These are phyloP conservation scores for Calameuta pallipes DNA, from an alignment of 2,888 invertebrate species.

Conservation along the genomic window DNA sequence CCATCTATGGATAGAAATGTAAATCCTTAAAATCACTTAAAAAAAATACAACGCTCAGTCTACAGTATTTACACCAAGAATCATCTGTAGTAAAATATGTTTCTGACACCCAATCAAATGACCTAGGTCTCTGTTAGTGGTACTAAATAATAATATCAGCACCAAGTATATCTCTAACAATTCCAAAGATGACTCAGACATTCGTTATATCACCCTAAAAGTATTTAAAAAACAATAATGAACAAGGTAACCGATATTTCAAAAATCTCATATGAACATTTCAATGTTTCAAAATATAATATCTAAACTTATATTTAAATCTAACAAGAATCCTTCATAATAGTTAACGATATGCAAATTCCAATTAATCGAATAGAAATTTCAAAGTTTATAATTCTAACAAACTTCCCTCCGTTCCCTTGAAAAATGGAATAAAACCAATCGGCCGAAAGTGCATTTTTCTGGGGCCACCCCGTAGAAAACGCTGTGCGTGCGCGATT, in stretches of 20 bases:
- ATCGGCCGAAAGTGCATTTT: slow-evolving; percentile 32
- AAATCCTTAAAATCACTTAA: not conserved
- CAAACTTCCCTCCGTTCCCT: not conserved
- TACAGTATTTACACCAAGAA: not conserved
- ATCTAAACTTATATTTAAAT: not conserved
- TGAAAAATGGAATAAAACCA: not conserved
- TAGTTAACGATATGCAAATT: not conserved
- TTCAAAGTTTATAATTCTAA: not conserved
- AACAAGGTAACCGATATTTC: not conserved
- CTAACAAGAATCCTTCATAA: not conserved
- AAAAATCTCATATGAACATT: not conserved
- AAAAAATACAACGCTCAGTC: not conserved
- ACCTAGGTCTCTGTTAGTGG: not conserved
- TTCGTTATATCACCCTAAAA: not conserved
- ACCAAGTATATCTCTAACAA: not conserved
- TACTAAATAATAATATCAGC: not conserved
- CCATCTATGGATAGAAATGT: not conserved
- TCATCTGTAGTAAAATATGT: too few relatives aligned
- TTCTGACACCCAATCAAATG: too few relatives aligned
- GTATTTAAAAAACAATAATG: not conserved
- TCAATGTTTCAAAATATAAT: not conserved
- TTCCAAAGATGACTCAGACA: not conserved
- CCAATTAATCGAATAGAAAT: not conserved
- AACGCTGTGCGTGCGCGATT: slow-evolving; percentile 8
- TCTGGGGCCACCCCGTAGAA: slow-evolving; percentile 42